phyloP scores from a whole-genome alignment of 1,140 invertebrate species.

The Lordiphosa mommai region DNA sequence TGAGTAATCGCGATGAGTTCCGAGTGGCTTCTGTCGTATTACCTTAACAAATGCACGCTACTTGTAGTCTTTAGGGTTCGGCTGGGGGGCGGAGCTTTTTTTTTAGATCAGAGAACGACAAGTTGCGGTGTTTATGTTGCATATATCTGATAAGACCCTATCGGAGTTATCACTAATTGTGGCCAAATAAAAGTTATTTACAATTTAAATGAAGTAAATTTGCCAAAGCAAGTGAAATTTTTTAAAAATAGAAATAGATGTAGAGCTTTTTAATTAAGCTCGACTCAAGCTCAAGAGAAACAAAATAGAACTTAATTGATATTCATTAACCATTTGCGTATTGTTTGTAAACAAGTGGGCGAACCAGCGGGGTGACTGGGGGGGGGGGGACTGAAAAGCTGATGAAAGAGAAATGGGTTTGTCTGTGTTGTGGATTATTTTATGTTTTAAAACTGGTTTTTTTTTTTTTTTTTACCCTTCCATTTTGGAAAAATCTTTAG shows the following conservation, averaged over 20 bases:
- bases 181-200: too few relatives aligned
- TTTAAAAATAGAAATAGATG: too few relatives aligned
- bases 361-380: not conserved
- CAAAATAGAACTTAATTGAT: conserved; percentile 2
- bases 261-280: too few relatives aligned
- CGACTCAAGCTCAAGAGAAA: not conserved
- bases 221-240: too few relatives aligned
- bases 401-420: not conserved
- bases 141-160: too few relatives aligned
- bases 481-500: too few relatives aligned
- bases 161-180: too few relatives aligned
- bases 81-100: not conserved
- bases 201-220: too few relatives aligned
- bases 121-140: too few relatives aligned
- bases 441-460: not conserved
- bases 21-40: not conserved
- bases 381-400: not conserved
- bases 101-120: not conserved
- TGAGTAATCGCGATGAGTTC: not conserved
- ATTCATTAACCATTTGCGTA: not conserved
- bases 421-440: not conserved
- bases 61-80: too few relatives aligned
- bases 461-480: not conserved
- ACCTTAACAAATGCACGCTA: conserved; percentile 1
- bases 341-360: too few relatives aligned